These are phyloP conservation scores for human (Homo sapiens) DNA, from an alignment of 2,113 vertebrate species.

Conservation along the genomic window GRCh38 chr4:103588501-103589000, in stretches of 20 bases:
- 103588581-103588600: neutral
- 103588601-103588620: neutral
- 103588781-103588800: neutral
- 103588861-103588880: neutral
- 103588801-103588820: neutral
- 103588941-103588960: neutral
- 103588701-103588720: neutral
- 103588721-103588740: neutral
- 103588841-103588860: neutral
- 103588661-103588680: neutral
- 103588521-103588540: neutral
- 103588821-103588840: neutral
- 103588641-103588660: neutral
- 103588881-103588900: conserved; percentile 3
- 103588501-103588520: neutral
- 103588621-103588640: neutral
- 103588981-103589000: conserved; percentile 7
- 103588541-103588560: neutral
- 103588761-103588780: neutral
- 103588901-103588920: neutral
- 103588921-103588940: neutral
- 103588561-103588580: neutral
- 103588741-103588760: neutral
- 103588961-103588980: conserved; percentile 14
- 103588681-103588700: neutral